Evolutionary conservation across 2,113 vertebrate species (phyloP).

Genomic region (Mesoclemmys tuberculata): DNA sequence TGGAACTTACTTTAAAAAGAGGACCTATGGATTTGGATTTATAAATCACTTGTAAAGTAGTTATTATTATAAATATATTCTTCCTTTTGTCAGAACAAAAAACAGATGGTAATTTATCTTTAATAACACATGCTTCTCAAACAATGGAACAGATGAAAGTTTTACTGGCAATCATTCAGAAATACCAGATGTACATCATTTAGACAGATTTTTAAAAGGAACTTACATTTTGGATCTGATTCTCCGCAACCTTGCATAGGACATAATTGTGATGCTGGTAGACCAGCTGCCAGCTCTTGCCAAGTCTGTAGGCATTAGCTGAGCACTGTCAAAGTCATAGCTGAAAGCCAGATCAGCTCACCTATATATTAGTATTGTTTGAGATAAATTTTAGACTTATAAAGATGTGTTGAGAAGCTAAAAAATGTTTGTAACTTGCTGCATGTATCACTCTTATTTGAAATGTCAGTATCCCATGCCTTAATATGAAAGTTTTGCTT

Average conservation of each 20-base stretch:
- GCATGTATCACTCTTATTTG: not conserved
- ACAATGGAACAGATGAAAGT: accelerated
- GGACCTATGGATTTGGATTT: not conserved
- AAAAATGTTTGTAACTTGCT: not conserved
- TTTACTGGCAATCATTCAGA: not conserved
- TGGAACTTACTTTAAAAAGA: not conserved
- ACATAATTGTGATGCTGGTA: not conserved
- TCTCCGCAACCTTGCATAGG: not conserved
- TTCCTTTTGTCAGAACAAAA: not conserved
- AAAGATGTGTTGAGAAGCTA: not conserved
- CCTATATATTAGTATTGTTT: not conserved
- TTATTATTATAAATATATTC: not conserved
- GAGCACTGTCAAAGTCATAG: not conserved
- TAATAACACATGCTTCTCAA: not conserved
- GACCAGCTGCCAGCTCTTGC: not conserved
- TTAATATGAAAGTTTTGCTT: not conserved
- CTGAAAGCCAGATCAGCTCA: not conserved
- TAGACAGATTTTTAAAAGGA: not conserved
- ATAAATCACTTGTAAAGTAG: not conserved
- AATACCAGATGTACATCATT: not conserved
- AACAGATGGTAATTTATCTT: not conserved
- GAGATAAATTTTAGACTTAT: not conserved
- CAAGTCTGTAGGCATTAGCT: not conserved
- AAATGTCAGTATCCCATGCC: not conserved
- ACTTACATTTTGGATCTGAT: not conserved